These are phyloP conservation scores for Phortica magna DNA, from an alignment of 2,888 invertebrate species.

Conservation along the genomic window DNA sequence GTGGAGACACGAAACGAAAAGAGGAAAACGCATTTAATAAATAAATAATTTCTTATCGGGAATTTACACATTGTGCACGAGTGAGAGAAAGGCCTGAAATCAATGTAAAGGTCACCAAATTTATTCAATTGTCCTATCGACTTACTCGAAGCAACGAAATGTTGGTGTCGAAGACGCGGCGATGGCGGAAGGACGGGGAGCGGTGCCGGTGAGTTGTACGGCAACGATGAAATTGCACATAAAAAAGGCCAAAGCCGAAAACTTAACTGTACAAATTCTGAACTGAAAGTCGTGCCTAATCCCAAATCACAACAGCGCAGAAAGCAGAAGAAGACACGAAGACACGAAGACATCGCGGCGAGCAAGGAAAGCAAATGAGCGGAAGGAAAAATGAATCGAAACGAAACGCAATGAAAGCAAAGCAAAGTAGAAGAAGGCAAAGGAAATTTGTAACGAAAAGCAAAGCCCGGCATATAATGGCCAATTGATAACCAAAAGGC, in stretches of 20 bases:
- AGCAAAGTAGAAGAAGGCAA: neutral
- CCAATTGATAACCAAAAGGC: conserved; percentile 72
- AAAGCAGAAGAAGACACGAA: neutral
- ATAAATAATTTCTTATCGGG: conserved; percentile 22
- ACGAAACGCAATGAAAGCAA: neutral
- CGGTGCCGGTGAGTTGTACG: conserved; percentile 32
- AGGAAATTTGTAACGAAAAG: conserved; percentile 18
- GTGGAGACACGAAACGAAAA: neutral
- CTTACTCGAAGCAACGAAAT: neutral
- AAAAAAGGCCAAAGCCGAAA: neutral
- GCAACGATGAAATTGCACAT: conserved; percentile 10
- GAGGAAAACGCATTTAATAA: conserved; percentile 7
- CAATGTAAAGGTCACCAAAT: conserved; percentile 70
- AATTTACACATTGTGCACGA: conserved; percentile 24
- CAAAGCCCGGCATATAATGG: conserved; percentile 61
- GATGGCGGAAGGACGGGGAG: no score
- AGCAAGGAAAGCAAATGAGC: neutral
- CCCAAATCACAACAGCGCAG: conserved; percentile 68
- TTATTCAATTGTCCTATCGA: conserved; percentile 65
- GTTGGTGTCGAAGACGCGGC: no score
- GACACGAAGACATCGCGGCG: neutral
- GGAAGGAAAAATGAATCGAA: neutral
- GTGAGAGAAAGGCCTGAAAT: conserved; percentile 51
- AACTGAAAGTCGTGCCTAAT: conserved; percentile 55
- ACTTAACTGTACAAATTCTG: conserved; percentile 1